These are phyloP conservation scores for Drosophila greeni DNA, from an alignment of 2,888 invertebrate genomes.

Conservation along the genomic window DNA sequence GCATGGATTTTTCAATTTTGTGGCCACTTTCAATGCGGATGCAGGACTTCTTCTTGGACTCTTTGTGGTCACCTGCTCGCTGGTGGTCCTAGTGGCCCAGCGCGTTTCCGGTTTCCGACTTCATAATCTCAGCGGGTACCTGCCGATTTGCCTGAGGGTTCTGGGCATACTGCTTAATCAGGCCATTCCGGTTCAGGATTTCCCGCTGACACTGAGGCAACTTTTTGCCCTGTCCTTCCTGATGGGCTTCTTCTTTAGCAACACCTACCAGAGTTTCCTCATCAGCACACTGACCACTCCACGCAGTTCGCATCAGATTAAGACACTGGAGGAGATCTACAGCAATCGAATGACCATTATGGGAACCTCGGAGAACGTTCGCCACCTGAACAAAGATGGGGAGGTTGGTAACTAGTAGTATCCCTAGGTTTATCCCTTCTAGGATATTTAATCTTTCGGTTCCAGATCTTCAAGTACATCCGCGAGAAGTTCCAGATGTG, in stretches of 20 bases:
- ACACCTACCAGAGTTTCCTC: constrained; percentile 76
- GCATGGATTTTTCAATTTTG: constrained; percentile 73
- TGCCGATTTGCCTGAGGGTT: constrained; percentile 52
- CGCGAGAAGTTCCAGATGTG: constrained; percentile 75
- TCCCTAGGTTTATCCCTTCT: not conserved
- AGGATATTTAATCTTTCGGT: not conserved
- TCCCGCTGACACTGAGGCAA: constrained; percentile 55
- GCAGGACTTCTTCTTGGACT: constrained; percentile 55
- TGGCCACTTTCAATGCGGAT: constrained; percentile 58
- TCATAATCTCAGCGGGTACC: constrained; percentile 41
- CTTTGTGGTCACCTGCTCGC: constrained; percentile 56
- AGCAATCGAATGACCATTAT: constrained; percentile 68
- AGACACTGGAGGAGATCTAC: constrained; percentile 72
- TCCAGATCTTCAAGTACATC: constrained; percentile 74
- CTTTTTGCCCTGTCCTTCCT: constrained; percentile 56
- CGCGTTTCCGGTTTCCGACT: constrained; percentile 36
- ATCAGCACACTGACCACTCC: constrained; percentile 77
- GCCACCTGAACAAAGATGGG: constrained; percentile 74
- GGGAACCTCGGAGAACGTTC: constrained; percentile 74
- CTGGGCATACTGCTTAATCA: constrained; percentile 68
- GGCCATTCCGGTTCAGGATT: constrained; percentile 32
- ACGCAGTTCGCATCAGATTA: constrained; percentile 69
- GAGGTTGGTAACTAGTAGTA: constrained; percentile 53
- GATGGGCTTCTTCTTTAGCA: constrained; percentile 73
- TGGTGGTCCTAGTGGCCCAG: constrained; percentile 55